These are phyloP conservation scores for Brienomyrus brachyistius DNA, from an alignment of 2,113 vertebrate genomes.

Conservation along the genomic window DNA sequence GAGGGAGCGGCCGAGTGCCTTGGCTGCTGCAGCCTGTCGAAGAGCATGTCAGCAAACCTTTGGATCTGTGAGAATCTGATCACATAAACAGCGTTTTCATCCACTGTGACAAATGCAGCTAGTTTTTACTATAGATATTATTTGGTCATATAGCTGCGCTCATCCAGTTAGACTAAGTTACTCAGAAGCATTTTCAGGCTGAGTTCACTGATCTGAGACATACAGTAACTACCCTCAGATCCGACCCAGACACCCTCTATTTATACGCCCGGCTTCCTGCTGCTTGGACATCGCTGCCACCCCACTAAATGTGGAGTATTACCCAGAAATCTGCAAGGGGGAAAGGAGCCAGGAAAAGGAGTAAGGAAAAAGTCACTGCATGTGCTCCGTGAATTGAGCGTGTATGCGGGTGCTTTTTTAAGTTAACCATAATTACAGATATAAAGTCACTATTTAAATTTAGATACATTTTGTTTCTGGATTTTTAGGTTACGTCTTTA, in stretches of 20 bases:
- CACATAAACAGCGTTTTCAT: neutral
- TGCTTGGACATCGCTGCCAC: neutral
- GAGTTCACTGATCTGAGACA: neutral
- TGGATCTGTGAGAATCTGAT: neutral
- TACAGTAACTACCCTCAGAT: neutral
- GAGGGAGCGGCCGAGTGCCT: neutral
- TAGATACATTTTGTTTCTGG: neutral
- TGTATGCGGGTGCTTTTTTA: neutral
- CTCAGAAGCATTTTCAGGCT: neutral
- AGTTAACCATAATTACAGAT: conserved; percentile 3
- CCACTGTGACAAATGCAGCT: neutral
- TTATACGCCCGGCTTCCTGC: neutral
- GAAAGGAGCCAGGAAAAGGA: neutral
- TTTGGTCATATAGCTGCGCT: neutral
- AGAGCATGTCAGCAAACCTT: neutral
- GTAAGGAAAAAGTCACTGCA: neutral
- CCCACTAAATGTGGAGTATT: neutral
- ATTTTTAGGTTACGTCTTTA: conserved; percentile 13
- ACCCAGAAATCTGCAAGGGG: neutral
- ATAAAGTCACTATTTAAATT: conserved; percentile 1
- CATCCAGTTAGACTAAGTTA: neutral
- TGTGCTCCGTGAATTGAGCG: neutral
- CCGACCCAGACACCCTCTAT: neutral
- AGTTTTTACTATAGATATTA: neutral
- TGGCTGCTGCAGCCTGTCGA: neutral